These are phyloP conservation scores for Pyrocoelia pectoralis DNA, from an alignment of 2,888 invertebrate genomes.

Conservation along the genomic window DNA sequence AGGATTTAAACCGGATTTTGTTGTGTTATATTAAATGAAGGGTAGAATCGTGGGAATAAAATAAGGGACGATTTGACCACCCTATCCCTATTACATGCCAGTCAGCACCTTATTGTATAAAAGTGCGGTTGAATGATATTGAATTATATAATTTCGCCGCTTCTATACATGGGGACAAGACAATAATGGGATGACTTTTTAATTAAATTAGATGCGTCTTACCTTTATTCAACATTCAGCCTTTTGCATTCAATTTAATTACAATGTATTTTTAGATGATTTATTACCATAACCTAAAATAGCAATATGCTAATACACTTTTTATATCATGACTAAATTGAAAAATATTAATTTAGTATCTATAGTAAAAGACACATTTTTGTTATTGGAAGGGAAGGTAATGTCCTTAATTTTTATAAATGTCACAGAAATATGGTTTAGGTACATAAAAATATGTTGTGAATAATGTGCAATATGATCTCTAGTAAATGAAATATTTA, in stretches of 20 bases:
- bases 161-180: constrained; percentile 40
- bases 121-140: constrained; percentile 41
- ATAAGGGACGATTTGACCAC: constrained; percentile 33
- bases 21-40: constrained; percentile 26
- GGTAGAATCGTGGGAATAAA: constrained; percentile 42
- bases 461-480: too few species aligned
- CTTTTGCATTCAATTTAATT: constrained; percentile 9
- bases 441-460: too few species aligned
- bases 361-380: too few species aligned
- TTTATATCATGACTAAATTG: too few species aligned
- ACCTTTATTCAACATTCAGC: constrained; percentile 4
- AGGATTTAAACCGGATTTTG: constrained; percentile 37
- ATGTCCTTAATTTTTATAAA: too few species aligned
- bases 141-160: constrained; percentile 41
- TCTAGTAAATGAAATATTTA: too few species aligned
- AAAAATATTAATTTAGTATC: too few species aligned
- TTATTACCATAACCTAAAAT: neutral
- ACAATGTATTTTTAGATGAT: constrained; percentile 10
- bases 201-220: constrained; percentile 44
- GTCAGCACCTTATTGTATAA: constrained; percentile 47
- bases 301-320: neutral
- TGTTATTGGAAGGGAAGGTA: too few species aligned
- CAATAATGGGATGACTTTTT: constrained; percentile 46
- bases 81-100: constrained; percentile 43
- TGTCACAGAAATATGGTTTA: too few species aligned